phyloP scores from a whole-genome alignment of 2,113 vertebrate species.

The Triplophysa tibetana region DNA sequence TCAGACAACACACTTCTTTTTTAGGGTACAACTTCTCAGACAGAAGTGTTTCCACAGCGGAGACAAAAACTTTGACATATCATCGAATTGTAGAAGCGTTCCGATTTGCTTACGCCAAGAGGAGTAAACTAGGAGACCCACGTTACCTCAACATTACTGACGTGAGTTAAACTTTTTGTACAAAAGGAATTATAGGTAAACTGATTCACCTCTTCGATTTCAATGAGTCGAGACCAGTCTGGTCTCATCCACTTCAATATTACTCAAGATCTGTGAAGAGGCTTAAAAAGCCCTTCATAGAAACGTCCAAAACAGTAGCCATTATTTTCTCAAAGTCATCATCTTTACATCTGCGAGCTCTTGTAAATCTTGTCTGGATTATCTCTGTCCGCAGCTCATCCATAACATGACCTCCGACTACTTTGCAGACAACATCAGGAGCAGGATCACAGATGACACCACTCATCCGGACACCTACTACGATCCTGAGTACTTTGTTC shows the following conservation, averaged over 20 bases:
- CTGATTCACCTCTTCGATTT: neutral
- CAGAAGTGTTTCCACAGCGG: conserved; percentile 75
- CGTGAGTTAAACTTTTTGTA: conserved; percentile 68
- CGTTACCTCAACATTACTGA: conserved; percentile 83
- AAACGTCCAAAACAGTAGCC: neutral
- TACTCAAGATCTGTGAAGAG: conserved; percentile 11
- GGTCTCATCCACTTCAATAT: neutral
- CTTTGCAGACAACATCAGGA: conserved; percentile 83
- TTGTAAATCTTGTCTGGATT: neutral
- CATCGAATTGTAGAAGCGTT: conserved; percentile 94
- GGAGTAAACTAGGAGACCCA: conserved; percentile 90
- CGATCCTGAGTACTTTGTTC: conserved; percentile 83
- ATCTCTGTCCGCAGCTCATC: conserved; percentile 77
- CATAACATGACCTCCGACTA: conserved; percentile 90
- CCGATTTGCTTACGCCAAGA: conserved; percentile 93
- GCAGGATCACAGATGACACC: conserved; percentile 85
- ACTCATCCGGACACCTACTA: conserved; percentile 86
- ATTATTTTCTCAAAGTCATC: neutral
- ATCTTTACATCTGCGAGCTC: neutral
- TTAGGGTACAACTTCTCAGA: conserved; percentile 89
- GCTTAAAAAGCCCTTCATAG: neutral
- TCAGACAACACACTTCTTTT: conserved; percentile 5
- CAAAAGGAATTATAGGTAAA: neutral
- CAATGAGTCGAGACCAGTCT: neutral
- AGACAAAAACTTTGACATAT: conserved; percentile 86